phyloP scores from a whole-genome alignment of 2,888 invertebrate species.

The Coronaproctus castanopsis region DNA sequence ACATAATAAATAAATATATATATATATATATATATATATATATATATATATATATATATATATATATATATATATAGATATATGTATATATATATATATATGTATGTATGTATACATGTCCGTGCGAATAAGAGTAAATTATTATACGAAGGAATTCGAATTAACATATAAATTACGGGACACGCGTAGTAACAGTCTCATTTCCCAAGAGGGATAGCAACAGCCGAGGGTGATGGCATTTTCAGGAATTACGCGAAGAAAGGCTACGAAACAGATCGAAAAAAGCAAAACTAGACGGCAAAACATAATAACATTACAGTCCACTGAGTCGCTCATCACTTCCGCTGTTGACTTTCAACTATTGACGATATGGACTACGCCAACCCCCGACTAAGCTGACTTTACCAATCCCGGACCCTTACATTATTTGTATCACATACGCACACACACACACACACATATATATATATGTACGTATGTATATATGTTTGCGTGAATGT shows the following conservation, averaged over 20 bases:
- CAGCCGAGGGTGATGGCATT: not conserved
- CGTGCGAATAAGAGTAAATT: not conserved
- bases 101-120: not conserved
- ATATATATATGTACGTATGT: no score
- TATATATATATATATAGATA: not conserved
- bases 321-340: not conserved
- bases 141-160: not conserved
- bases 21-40: no score
- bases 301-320: not conserved
- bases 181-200: not conserved
- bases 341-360: no score
- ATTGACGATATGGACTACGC: no score
- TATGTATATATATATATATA: not conserved
- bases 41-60: not conserved
- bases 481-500: no score
- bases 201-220: not conserved
- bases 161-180: not conserved
- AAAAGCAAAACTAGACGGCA: not conserved
- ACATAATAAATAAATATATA: no score
- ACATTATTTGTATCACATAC: no score
- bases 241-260: no score
- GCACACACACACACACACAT: no score
- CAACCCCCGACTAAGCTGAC: no score
- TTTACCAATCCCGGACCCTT: no score
- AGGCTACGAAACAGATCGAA: not conserved